Evolutionary conservation across 2,113 vertebrate species (phyloP).

Genomic region (Ptyas mucosa): DNA sequence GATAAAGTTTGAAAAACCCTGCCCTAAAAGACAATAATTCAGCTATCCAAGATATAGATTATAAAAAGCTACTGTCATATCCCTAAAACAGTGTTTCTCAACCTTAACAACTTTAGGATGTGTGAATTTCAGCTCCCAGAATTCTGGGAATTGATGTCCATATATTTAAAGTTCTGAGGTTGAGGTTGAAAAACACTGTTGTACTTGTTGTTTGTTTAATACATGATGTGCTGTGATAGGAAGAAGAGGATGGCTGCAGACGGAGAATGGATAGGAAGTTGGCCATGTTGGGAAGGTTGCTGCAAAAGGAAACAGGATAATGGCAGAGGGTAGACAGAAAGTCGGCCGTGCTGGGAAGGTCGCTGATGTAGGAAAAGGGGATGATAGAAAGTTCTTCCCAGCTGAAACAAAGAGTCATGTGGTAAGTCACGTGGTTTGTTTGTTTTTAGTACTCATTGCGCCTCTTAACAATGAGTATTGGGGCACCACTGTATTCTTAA

Average conservation of each 20-base stretch:
- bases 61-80: background rate
- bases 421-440: background rate
- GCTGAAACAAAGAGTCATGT: background rate
- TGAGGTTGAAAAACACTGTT: background rate
- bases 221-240: background rate
- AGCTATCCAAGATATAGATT: background rate
- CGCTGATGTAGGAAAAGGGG: background rate
- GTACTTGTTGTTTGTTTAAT: background rate
- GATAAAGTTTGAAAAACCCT: background rate
- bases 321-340: too few relatives aligned
- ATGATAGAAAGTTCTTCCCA: background rate
- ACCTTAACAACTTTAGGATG: background rate
- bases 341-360: background rate
- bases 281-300: background rate
- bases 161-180: background rate
- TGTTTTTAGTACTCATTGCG: background rate
- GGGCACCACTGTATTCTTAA: background rate
- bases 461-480: background rate
- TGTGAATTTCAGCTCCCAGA: background rate
- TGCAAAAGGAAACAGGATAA: too few relatives aligned
- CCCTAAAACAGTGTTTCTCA: background rate
- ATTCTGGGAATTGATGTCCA: background rate
- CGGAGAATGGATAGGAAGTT: background rate
- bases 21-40: background rate
- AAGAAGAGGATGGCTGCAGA: background rate